These are phyloP conservation scores for Tipula confusa DNA, from an alignment of 2,888 invertebrate genomes.

Conservation along the genomic window DNA sequence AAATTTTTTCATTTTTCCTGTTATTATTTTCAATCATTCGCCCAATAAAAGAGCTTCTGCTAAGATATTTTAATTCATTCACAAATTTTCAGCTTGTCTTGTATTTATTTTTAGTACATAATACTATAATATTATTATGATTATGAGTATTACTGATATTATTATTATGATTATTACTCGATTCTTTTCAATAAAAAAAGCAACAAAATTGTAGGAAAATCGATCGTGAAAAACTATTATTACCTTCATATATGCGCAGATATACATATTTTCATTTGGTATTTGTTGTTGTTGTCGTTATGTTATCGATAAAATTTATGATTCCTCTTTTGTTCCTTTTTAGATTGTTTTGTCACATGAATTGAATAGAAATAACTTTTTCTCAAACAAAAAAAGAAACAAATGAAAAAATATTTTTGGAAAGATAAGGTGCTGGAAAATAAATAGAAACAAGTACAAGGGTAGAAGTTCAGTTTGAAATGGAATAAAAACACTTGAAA, in stretches of 20 bases:
- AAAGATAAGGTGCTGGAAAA: background rate
- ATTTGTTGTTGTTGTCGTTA: background rate
- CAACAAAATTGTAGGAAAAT: background rate
- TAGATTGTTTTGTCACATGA: slow-evolving; percentile 25
- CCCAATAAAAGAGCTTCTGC: background rate
- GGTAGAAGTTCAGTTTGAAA: slow-evolving; percentile 27
- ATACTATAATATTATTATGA: background rate
- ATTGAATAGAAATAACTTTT: slow-evolving; percentile 21
- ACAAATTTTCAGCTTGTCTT: background rate
- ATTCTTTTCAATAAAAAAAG: slow-evolving; percentile 3
- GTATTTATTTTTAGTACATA: background rate
- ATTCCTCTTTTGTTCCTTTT: slow-evolving; percentile 20
- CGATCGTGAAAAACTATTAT: slow-evolving; percentile 25
- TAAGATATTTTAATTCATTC: background rate
- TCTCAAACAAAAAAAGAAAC: slow-evolving; percentile 3
- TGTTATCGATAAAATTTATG: slow-evolving; percentile 20
- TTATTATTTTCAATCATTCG: background rate
- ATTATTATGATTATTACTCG: slow-evolving; percentile 25
- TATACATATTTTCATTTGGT: background rate
- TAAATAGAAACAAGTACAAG: background rate
- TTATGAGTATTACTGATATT: background rate
- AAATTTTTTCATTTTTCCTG: background rate
- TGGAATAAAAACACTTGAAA: background rate
- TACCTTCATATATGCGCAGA: too few species aligned
- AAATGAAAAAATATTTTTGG: background rate